phyloP scores from a whole-genome alignment of 2,797 vertebrate genomes.

The Sylvia borin region DNA sequence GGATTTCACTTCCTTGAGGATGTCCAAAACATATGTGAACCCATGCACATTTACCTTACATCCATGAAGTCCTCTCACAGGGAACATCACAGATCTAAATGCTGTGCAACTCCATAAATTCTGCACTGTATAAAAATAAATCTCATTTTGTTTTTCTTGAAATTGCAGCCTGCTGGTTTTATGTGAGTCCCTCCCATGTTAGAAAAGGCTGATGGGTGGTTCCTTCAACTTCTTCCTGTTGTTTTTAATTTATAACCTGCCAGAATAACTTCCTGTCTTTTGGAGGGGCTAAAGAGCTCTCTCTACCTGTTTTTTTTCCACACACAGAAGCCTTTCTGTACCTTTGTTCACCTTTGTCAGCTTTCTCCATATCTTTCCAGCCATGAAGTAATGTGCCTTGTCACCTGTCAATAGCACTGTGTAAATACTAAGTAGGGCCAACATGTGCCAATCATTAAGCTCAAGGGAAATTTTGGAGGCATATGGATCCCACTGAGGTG shows the following conservation, averaged over 20 bases:
- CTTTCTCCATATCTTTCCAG: slow-evolving; percentile 5
- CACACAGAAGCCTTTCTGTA: slow-evolving; percentile 4
- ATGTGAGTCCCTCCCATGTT: not conserved
- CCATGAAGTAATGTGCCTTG: slow-evolving; percentile 9
- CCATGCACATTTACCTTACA: not conserved
- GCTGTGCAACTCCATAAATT: not conserved
- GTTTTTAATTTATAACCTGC: not conserved
- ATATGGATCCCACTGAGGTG: not conserved
- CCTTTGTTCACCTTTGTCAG: slow-evolving; percentile 43
- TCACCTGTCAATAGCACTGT: not conserved
- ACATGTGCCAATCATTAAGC: not conserved
- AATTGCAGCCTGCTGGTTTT: not conserved
- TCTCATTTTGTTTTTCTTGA: not conserved
- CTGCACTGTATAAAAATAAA: not conserved
- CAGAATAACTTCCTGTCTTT: not conserved
- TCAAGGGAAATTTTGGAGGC: not conserved
- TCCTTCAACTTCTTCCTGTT: not conserved
- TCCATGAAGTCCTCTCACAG: not conserved
- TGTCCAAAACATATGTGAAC: not conserved
- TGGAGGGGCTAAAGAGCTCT: not conserved
- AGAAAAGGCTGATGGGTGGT: not conserved
- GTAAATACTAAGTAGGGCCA: slow-evolving; percentile 25
- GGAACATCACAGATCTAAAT: not conserved
- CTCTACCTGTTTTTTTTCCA: not conserved
- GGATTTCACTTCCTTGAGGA: not conserved